Evolutionary conservation across 1,140 invertebrate genomes (phyloP).

Genomic region (Atta colombica): DNA sequence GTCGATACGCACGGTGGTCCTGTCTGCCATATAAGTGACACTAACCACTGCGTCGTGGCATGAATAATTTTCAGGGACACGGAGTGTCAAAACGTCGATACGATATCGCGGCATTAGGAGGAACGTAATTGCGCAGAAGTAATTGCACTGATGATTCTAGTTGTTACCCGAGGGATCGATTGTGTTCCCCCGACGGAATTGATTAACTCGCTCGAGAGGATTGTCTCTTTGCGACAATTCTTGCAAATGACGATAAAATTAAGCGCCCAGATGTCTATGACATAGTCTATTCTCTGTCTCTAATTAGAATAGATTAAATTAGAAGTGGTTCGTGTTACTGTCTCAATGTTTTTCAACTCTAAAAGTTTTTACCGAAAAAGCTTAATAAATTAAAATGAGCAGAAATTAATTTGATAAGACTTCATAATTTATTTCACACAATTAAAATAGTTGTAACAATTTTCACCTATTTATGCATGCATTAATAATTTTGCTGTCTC

Average conservation of each 20-base stretch:
- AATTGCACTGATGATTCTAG: conserved; percentile 15
- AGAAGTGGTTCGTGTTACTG: background rate
- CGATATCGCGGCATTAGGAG: background rate
- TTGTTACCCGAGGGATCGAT: background rate
- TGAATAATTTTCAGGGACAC: conserved; percentile 34
- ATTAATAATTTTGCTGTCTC: background rate
- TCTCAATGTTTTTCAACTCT: background rate
- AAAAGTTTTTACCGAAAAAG: background rate
- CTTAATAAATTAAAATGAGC: background rate
- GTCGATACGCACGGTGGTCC: conserved; percentile 1
- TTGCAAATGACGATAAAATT: conserved; percentile 13
- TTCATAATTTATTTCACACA: background rate
- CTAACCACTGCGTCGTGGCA: conserved; percentile 4
- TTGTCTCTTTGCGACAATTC: conserved; percentile 2
- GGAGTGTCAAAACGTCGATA: conserved; percentile 22
- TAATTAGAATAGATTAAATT: conserved; percentile 3
- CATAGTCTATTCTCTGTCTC: background rate
- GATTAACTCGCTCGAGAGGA: background rate
- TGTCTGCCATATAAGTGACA: background rate
- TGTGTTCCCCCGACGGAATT: conserved; percentile 3
- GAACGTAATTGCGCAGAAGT: conserved; percentile 13
- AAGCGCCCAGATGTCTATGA: background rate
- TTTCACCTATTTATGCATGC: background rate
- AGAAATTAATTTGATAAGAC: background rate
- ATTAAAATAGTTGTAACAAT: background rate